Base-by-base conservation (phyloP, 1,140 invertebrate genomes). In the Ceratosolen fusciceps region DNA sequence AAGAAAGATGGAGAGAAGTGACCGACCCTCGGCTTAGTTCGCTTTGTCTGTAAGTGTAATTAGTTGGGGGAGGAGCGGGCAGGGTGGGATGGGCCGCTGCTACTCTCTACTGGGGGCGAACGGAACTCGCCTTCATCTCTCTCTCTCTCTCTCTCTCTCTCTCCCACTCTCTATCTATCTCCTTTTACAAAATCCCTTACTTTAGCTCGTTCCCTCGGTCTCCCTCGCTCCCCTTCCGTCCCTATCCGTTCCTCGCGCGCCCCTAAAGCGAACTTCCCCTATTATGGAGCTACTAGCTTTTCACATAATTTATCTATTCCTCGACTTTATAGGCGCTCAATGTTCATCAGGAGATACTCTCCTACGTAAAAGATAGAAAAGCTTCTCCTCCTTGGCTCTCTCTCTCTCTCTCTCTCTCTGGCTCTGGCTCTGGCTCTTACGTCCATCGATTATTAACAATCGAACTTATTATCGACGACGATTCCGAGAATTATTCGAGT, bases 41-140 rank as follows among this genome's bases (percentile, higher is more conserved):
- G 86, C 87, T 88, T 88, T 87, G 86, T 88, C 87, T 86, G 85
- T 87, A 86, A 90, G 87, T 90, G 89, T 90, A 90, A 90, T 90
- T 90, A 90, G 89, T 88, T 87, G 83, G 86, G 87, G 86, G 86
- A 87, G 87, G 86, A 86, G n/a, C n/a, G n/a, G n/a, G n/a, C n/a
- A n/a, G n/a, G n/a, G n/a, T n/a, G n/a, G n/a, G n/a, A n/a, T n/a
- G n/a, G n/a, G n/a, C n/a, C n/a, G n/a, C n/a, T n/a, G n/a, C 84
- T 87, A 9, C 12, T 79, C 77, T 77, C 54, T 26, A n/a, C 39
- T 52, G 21, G 43, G 43, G 68, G 43, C 8, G 26, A 31, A 52
- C 68, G 68, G 26, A 31, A 47, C 68, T 65, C 9, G 58, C 16
- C 73, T 47, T 49, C 43, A 47, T 67, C n/a, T 60, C 39, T 16